Evolutionary conservation across 2,888 invertebrate species (phyloP), one percentile per base, ranked within the genome.

Genomic region (Rhopalosiphum nymphaeae): DNA sequence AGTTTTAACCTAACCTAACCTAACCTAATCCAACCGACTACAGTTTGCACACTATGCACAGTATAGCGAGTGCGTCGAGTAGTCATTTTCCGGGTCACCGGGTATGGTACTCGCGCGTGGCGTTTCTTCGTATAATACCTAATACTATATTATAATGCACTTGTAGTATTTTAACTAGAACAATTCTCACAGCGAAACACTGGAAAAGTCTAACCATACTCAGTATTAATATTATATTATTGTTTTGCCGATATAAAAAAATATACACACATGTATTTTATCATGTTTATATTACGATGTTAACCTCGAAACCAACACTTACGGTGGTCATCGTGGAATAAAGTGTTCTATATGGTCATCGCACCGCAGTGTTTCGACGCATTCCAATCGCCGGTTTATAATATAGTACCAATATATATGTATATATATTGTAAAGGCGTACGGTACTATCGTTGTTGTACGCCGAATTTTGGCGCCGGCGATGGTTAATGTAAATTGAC

Each of bases 401-500:
- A 21, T 53, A 53, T 21, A 53, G 21, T 53, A 21, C 21, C 3
- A 53, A 21, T 53, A 53, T 53, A 53, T 21, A 53, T 53, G 11
- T 49, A 49, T 49, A 49, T 56, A 53, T 57, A 26, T 26, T 26
- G 1, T 57, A 57, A 57, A 57, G 9, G 57, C 21, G 44, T 46
- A 46, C 9, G 78, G 78, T 36, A 78, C 36, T 78, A 78, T 67
- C 67, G 36, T 36, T 78, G 78, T 78, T 78, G 21, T 36, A 42
- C 42, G 42, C 13, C 16, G 53, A 88, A 88, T 88, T 88, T 88
- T 26, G 53, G 25, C 56, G 86, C 10, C 25, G 44, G 21, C 91
- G 44, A 21, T 10, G 56, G 85, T 57, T 46, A 93, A 93, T 89
- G 78, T 89, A 78, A 93, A 78, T 89, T n/a, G 78, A 44, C 78